Evolutionary conservation across 2,113 vertebrate genomes (phyloP).

Genomic region (Atractosteus spatula): DNA sequence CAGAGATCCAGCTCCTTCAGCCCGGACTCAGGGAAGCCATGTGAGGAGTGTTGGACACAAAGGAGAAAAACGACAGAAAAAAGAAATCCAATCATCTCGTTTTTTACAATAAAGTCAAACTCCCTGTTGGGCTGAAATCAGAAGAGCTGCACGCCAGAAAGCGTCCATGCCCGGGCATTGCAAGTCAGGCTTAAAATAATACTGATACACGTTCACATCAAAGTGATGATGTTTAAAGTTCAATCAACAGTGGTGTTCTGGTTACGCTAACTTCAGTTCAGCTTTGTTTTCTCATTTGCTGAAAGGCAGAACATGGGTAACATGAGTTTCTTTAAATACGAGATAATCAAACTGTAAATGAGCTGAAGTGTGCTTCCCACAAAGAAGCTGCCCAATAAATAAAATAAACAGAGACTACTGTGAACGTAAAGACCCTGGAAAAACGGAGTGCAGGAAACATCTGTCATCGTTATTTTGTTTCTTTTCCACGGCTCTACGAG

Average conservation of each 20-base stretch:
- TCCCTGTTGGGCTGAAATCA: neutral
- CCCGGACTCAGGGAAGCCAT: neutral
- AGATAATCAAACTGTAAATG: neutral
- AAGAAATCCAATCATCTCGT: too few species aligned
- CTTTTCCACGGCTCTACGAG: neutral
- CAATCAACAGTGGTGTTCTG: too few species aligned
- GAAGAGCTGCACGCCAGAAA: neutral
- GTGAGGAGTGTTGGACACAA: too few species aligned
- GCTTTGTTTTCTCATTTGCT: neutral
- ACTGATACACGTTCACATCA: neutral
- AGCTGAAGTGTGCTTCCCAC: neutral
- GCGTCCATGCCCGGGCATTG: neutral
- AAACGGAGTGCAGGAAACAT: neutral
- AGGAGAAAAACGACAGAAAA: too few species aligned
- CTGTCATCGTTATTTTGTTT: neutral
- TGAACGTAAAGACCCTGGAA: neutral
- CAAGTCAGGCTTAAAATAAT: neutral
- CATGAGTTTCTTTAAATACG: neutral
- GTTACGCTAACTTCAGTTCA: neutral
- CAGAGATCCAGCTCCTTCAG: conserved; percentile 10
- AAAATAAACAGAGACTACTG: neutral
- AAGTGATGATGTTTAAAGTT: too few species aligned
- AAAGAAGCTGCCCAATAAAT: neutral
- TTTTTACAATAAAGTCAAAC: too few species aligned
- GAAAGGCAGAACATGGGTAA: neutral